Evolutionary conservation across 2,888 invertebrate species (phyloP), one percentile per base, ranked within the genome.

Genomic region (Adelphocoris suturalis): DNA sequence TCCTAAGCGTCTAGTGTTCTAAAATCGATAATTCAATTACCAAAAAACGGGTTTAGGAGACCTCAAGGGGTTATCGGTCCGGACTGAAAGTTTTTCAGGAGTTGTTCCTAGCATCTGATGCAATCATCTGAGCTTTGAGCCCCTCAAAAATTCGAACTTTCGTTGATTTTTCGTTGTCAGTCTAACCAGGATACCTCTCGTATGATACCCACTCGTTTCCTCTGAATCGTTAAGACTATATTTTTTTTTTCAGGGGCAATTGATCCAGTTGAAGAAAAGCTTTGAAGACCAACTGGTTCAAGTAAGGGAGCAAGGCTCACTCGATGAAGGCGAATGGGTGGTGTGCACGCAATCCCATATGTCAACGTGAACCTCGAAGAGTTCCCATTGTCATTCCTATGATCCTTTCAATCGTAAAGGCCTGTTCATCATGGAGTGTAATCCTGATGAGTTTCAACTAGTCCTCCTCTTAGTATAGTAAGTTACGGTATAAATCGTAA

Each of bases 181-280:
- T n/a, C n/a, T n/a, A n/a, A n/a, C n/a, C n/a, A n/a, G n/a, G n/a
- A n/a, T n/a, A n/a, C n/a, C n/a, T n/a, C n/a, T n/a, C n/a, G n/a
- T n/a, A n/a, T n/a, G n/a, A n/a, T n/a, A n/a, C n/a, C n/a, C n/a
- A n/a, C n/a, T n/a, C n/a, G n/a, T n/a, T n/a, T n/a, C n/a, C n/a
- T n/a, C n/a, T 37, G 7, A 37, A 37, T 37, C 37, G 37, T 37
- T 37, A 37, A 37, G 7, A 37, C 37, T 7, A 4, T 37, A 2
- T 37, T 37, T 37, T 37, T 52, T 27, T 61, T 86, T 48, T 76
- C 48, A 86, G 86, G 86, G 47, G 2, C 19, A 27, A 16, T 19
- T 86, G 47, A 76, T 86, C 14, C 68, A 86, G 75, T 75, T 86
- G 48, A 86, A 86, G 27, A 68, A 86, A 28, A 86, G 47, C 76